A percentile compares a stretch with the other conserved stretches of the same genome.
Evolutionary conservation across 2,797 vertebrate genomes (phyloP).

Genomic region (Rhadinocentrus ornatus): DNA sequence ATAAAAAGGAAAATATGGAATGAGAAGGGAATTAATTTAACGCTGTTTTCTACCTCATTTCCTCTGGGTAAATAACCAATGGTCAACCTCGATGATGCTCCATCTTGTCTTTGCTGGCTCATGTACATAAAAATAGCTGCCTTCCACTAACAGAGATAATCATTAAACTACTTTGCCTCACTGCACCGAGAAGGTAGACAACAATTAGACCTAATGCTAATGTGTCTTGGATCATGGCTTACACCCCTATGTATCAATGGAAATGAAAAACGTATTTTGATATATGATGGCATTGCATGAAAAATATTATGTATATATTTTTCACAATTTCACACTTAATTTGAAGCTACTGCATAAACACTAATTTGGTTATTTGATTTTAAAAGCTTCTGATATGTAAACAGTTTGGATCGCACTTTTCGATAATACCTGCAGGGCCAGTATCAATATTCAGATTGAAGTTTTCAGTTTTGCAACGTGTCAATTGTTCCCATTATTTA

Average conservation of each 20-base stretch:
- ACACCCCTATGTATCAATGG: neutral
- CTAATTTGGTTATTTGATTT: neutral
- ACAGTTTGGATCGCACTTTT: neutral
- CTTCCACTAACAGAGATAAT: constrained; percentile 43
- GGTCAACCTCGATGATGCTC: constrained; percentile 54
- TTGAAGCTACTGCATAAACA: neutral
- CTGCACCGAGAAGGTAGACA: constrained; percentile 27
- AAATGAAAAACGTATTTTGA: neutral
- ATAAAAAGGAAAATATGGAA: constrained; percentile 27
- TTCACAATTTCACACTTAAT: neutral
- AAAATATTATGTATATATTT: neutral
- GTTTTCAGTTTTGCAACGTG: neutral
- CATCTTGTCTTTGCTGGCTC: constrained; percentile 57
- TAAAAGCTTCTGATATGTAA: neutral
- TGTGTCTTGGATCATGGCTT: constrained; percentile 22
- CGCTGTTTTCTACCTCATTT: constrained; percentile 72
- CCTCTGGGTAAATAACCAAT: constrained; percentile 70
- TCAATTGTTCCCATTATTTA: neutral
- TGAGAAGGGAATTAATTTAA: constrained; percentile 58
- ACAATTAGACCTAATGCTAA: constrained; percentile 11
- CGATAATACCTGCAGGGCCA: neutral
- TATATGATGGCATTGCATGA: neutral
- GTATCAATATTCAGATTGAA: neutral
- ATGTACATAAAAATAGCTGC: constrained; percentile 46
- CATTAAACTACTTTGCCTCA: constrained; percentile 35